These are phyloP conservation scores for Dendrocincla tyrannina DNA, from an alignment of 2,797 vertebrate species.

Conservation along the genomic window DNA sequence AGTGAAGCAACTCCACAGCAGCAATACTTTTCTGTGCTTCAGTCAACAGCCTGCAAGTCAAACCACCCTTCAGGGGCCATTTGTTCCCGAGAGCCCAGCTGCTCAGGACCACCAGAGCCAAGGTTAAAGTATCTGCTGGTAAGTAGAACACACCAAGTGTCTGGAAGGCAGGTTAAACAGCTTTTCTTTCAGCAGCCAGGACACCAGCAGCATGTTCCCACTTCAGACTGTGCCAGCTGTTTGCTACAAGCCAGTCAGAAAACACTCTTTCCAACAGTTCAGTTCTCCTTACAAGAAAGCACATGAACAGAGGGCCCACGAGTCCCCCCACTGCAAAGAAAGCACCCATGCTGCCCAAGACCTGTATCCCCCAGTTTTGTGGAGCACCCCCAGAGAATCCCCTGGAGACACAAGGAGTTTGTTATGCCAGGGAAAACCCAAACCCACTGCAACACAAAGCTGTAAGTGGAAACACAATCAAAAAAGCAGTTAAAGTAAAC, in stretches of 20 bases:
- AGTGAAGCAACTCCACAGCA: neutral
- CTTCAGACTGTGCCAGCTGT: neutral
- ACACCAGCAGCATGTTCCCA: neutral
- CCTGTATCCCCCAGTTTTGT: slow-evolving; percentile 18
- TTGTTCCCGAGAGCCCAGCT: fast-evolving
- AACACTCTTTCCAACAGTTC: neutral
- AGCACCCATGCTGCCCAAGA: slow-evolving; percentile 50
- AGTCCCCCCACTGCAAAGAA: neutral
- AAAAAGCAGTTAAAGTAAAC: slow-evolving; percentile 77
- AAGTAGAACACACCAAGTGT: neutral
- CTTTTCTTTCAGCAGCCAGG: neutral
- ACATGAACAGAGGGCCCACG: neutral
- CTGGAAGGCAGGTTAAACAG: neutral
- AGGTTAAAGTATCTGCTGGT: neutral
- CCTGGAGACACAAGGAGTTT: slow-evolving; percentile 31
- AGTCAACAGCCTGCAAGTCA: neutral
- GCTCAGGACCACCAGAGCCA: neutral
- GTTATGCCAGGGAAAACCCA: slow-evolving; percentile 37
- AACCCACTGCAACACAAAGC: slow-evolving; percentile 46
- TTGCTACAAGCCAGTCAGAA: neutral
- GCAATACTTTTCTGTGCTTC: neutral
- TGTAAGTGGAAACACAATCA: slow-evolving; percentile 75
- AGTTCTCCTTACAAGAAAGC: neutral
- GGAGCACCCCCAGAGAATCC: slow-evolving; percentile 37
- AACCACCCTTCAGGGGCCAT: neutral